A percentile compares a stretch with the other conserved stretches of the same genome.
Evolutionary conservation across 2,113 vertebrate genomes (phyloP).

Genomic region (Pholis gunnellus): DNA sequence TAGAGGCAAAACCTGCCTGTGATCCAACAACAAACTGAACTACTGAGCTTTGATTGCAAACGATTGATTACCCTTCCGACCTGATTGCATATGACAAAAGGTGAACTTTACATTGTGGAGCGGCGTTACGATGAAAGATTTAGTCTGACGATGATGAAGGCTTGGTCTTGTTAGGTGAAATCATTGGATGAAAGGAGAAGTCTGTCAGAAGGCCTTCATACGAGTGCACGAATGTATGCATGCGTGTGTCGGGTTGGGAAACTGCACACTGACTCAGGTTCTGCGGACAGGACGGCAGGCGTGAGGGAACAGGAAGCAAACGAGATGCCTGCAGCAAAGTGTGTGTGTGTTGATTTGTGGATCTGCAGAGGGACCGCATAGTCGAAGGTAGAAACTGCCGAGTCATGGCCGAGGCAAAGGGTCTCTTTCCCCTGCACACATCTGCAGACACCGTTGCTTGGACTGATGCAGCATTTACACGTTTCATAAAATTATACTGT

Average conservation of each 20-base stretch:
- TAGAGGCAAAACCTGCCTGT: not conserved
- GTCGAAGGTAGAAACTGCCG: constrained; percentile 58
- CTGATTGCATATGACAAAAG: not conserved
- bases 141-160: constrained; percentile 31
- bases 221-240: not conserved
- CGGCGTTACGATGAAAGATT: constrained; percentile 9
- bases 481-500: not conserved
- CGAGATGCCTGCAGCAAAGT: constrained; percentile 29
- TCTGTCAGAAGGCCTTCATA: not conserved
- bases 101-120: not conserved
- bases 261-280: constrained; percentile 52
- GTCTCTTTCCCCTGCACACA: constrained; percentile 4
- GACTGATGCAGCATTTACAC: constrained; percentile 10
- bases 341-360: constrained; percentile 11
- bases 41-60: not conserved
- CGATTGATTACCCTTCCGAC: not conserved
- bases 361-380: constrained; percentile 40
- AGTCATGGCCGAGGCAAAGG: constrained; percentile 57
- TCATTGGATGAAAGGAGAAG: constrained; percentile 16
- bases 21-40: not conserved
- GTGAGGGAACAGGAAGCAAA: not conserved
- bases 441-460: constrained; percentile 4
- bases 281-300: constrained; percentile 40
- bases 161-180: constrained; percentile 12
- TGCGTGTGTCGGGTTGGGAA: not conserved